Base-by-base conservation (phyloP, 2,888 invertebrate species). In the Scrobipalpa atriplicella region DNA sequence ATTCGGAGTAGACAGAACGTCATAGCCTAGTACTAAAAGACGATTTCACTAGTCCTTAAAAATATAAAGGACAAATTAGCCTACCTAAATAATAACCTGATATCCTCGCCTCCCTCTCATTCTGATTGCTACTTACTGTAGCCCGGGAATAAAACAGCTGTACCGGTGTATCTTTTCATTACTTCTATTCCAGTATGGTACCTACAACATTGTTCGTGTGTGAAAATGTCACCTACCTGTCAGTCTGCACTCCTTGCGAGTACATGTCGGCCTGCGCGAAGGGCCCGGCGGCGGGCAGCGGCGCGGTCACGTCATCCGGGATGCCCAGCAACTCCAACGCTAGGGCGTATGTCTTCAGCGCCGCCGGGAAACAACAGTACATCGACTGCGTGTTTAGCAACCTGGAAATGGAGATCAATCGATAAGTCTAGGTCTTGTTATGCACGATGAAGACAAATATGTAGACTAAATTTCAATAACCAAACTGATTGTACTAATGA, bases 371-470 rank as follows among this genome's bases (percentile, higher is more conserved):
- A 81, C 95, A 94, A 85, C 97, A 97, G 85, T 96, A 97, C 13
- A 95, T 94, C 51, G 97, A 96, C 89, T 97, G 96, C 66, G 97
- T 96, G 88, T 96, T 96, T 65, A 98, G 90, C 75, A 98, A 29
- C 19, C 65, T 69, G 67, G 13, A 52, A 0, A 13, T 13, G 13
- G 43, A 1, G 13, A 13, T 13, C 8, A 8, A 8, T 6, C 8
- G 61, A n/a, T 16, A 3, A 2, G 16, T n/a, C 2, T n/a, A 8
- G 16, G 16, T 51, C n/a, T n/a, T n/a, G n/a, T n/a, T n/a, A n/a
- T n/a, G n/a, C n/a, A n/a, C n/a, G n/a, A n/a, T n/a, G n/a, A n/a
- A 51, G 16, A 62, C 73, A 29, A 29, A 29, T 29, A 5, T 29
- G 5, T 29, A 29, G 29, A 29, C 29, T 29, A 5, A 2, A 29